A percentile compares a stretch with the other conserved stretches of the same genome.
Conservation (phyloP, 2,888 invertebrate genomes). For the Ormia ochracea region DNA sequence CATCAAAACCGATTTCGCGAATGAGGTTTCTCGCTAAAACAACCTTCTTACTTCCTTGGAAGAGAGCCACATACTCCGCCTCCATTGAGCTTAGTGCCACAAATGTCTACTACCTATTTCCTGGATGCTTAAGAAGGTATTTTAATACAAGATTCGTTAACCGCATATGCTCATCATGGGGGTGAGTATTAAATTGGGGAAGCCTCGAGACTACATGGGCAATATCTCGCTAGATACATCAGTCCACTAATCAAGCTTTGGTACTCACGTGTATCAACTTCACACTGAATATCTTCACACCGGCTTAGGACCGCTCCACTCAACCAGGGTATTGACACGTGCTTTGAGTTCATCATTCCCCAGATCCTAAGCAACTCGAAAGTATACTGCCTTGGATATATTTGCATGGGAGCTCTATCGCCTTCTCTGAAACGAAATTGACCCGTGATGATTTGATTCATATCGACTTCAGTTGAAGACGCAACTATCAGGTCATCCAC, state of each 20-base stretch:
- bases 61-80: conserved; percentile 50
- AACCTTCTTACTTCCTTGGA: conserved; percentile 43
- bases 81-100: conserved; percentile 57
- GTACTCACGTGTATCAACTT: background rate
- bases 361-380: background rate
- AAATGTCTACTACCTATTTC: too few relatives aligned
- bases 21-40: conserved; percentile 34
- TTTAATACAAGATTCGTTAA: too few relatives aligned
- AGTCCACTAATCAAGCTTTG: background rate
- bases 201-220: background rate
- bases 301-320: background rate
- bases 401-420: conserved; percentile 25
- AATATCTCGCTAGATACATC: background rate
- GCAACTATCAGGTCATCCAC: too few relatives aligned
- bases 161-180: too few relatives aligned
- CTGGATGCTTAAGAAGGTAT: background rate
- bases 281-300: background rate
- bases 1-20: conserved; percentile 28
- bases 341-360: background rate
- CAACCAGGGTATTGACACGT: background rate
- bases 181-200: background rate
- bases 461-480: too few relatives aligned
- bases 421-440: conserved; percentile 50
- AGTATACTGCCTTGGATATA: conserved; percentile 44
- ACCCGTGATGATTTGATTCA: conserved; percentile 47